A percentile compares a stretch with the other conserved stretches of the same genome.
Evolutionary conservation across 2,888 invertebrate genomes (phyloP).

Genomic region (Eilema griseolum): DNA sequence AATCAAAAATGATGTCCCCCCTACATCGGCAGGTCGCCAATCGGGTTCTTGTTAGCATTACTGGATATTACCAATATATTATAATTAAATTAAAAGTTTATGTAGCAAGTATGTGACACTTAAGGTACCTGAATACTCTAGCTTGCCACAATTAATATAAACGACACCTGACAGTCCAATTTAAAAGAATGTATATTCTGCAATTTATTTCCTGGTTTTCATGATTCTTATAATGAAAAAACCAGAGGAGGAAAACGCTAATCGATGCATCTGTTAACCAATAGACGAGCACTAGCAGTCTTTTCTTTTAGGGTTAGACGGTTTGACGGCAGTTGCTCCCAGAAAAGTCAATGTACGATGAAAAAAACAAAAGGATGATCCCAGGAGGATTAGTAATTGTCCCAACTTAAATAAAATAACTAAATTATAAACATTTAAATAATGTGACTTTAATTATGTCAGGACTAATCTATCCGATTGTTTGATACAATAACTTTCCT

Average conservation of each 20-base stretch:
- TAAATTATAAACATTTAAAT: too few relatives aligned
- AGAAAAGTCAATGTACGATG: too few relatives aligned
- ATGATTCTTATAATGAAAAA: neutral
- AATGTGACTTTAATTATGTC: too few relatives aligned
- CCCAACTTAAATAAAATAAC: too few relatives aligned
- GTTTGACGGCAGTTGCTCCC: too few relatives aligned
- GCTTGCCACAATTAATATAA: neutral
- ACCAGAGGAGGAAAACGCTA: neutral
- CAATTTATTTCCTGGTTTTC: neutral
- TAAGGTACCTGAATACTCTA: slow-evolving; percentile 10
- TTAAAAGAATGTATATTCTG: neutral
- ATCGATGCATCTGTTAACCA: too few relatives aligned
- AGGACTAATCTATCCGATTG: too few relatives aligned
- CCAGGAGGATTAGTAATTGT: too few relatives aligned
- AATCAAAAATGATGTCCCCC: slow-evolving; percentile 19
- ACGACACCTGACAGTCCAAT: neutral
- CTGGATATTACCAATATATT: slow-evolving; percentile 65
- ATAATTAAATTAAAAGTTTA: slow-evolving; percentile 60
- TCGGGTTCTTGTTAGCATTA: slow-evolving; percentile 64
- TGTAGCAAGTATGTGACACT: slow-evolving; percentile 42
- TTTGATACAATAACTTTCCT: too few relatives aligned
- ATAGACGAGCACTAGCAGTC: too few relatives aligned
- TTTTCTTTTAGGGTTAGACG: too few relatives aligned
- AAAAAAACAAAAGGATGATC: too few relatives aligned
- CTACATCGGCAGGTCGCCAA: slow-evolving; percentile 53